A percentile compares a stretch with the other conserved stretches of the same genome.
Evolutionary conservation across 2,797 vertebrate species (phyloP).

Genomic region (Glossophaga mutica): DNA sequence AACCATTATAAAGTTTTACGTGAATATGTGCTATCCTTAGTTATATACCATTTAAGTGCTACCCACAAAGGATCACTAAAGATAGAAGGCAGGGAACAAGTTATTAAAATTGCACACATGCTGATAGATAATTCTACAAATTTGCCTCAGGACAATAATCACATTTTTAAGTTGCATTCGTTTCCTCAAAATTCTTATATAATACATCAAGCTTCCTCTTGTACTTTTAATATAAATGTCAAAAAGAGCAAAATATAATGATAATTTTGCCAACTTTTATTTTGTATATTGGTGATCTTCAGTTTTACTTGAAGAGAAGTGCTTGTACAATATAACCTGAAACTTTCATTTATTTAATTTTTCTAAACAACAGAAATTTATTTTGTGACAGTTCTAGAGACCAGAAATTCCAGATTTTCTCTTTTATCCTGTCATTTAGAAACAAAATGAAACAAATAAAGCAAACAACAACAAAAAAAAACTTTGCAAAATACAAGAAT

Average conservation of each 20-base stretch:
- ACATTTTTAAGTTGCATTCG: neutral
- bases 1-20: neutral
- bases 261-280: neutral
- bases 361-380: neutral
- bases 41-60: neutral
- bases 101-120: neutral
- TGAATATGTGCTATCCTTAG: neutral
- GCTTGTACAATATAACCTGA: neutral
- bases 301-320: neutral
- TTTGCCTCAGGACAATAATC: neutral
- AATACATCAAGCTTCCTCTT: neutral
- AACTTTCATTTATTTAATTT: neutral
- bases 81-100: neutral
- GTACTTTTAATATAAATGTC: neutral
- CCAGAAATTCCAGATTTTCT: neutral
- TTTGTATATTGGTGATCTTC: neutral
- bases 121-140: neutral
- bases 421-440: neutral
- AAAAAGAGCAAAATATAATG: neutral
- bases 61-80: neutral
- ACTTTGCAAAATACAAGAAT: neutral
- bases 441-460: neutral
- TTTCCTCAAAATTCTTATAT: neutral
- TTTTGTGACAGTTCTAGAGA: neutral
- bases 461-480: neutral